Conservation (phyloP, 30 jellyfish, hydroid and myxozoan genomes). For the Catostylus mosaicus region DNA sequence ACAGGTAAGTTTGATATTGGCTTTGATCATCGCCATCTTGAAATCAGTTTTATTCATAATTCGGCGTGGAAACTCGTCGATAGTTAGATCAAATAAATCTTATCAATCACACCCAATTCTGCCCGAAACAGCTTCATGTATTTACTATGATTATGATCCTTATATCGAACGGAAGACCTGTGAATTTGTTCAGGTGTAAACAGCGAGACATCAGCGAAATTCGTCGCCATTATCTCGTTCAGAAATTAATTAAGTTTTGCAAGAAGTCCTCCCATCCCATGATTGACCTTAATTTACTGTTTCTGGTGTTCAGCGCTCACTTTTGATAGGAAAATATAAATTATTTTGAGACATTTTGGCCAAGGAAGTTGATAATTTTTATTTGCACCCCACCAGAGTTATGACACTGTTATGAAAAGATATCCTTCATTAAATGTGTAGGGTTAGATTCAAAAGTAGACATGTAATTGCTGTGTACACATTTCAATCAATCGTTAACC, state of each 20-base stretch:
- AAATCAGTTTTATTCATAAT: constrained; percentile 19
- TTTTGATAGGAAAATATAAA: too few species aligned
- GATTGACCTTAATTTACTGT: not conserved
- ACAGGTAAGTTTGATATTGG: constrained; percentile 38
- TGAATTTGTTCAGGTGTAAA: not conserved
- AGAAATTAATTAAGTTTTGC: not conserved
- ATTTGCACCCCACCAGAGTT: too few species aligned
- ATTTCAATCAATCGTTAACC: too few species aligned
- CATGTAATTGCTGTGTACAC: too few species aligned
- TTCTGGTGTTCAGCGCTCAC: too few species aligned
- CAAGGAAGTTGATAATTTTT: too few species aligned
- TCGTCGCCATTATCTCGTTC: not conserved
- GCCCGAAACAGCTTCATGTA: not conserved
- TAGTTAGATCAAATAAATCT: too few species aligned
- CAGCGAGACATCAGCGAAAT: not conserved
- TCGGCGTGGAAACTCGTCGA: not conserved
- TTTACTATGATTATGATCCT: not conserved
- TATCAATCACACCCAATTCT: too few species aligned
- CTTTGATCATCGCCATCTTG: constrained; percentile 59
- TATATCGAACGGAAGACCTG: not conserved
- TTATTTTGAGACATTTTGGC: too few species aligned
- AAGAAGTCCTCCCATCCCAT: not conserved
- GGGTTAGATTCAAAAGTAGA: too few species aligned
- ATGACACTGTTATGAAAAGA: too few species aligned
- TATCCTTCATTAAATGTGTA: too few species aligned